These are phyloP conservation scores for Meriones unguiculatus DNA, from an alignment of 2,113 vertebrate species.

Conservation along the genomic window DNA sequence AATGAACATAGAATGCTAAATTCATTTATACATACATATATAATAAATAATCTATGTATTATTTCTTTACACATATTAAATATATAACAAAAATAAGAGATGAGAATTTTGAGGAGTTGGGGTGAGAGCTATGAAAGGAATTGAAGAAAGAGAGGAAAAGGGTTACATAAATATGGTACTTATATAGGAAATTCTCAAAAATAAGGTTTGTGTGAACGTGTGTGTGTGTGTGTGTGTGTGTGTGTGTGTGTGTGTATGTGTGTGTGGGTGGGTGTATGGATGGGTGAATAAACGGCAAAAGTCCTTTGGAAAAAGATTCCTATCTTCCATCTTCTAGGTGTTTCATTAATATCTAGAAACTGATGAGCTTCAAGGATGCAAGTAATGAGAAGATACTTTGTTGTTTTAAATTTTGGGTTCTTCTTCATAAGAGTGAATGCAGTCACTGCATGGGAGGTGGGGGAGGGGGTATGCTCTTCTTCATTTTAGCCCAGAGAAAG, in stretches of 20 bases:
- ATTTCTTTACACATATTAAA: background rate
- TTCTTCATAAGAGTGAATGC: background rate
- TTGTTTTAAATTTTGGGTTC: slow-evolving; percentile 1
- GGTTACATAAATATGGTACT: background rate
- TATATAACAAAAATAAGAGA: background rate
- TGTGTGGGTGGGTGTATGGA: background rate
- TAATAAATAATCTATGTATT: background rate
- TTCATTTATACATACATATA: background rate
- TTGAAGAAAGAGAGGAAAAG: background rate
- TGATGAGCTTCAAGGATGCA: background rate
- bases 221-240: background rate
- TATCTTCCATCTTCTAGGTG: background rate
- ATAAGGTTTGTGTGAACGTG: background rate
- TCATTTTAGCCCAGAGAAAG: background rate
- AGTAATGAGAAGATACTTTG: background rate
- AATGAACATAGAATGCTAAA: background rate
- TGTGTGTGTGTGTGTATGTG: background rate
- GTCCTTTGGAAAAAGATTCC: background rate
- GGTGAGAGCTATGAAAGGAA: background rate
- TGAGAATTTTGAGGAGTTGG: background rate
- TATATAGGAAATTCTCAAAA: background rate
- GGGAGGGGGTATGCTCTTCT: background rate
- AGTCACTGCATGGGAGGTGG: background rate
- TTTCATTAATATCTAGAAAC: background rate
- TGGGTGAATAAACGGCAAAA: background rate